Percentiles rank a stretch among this genome's conserved stretches.
These are phyloP conservation scores for Pseudomyrmex flavicornis DNA, from an alignment of 1,140 invertebrate genomes.

Conservation along the genomic window DNA sequence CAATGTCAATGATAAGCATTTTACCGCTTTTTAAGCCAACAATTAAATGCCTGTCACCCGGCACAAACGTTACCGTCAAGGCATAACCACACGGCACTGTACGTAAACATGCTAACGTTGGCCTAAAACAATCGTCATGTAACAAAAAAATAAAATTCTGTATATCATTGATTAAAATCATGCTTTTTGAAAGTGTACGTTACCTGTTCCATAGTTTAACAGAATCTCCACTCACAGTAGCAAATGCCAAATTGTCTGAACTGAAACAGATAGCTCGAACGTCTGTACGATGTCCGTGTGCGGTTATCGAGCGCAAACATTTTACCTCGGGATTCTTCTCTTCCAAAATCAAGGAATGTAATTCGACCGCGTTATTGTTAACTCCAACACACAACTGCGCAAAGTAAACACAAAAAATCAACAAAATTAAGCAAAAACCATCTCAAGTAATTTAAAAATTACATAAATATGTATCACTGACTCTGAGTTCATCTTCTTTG, in stretches of 20 bases:
- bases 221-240: constrained; percentile 93
- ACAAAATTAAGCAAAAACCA: neutral
- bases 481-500: constrained; percentile 88
- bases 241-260: constrained; percentile 94
- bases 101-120: constrained; percentile 92
- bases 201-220: constrained; percentile 98
- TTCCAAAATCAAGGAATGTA: constrained; percentile 87
- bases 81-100: constrained; percentile 91
- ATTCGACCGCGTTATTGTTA: constrained; percentile 89
- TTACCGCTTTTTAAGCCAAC: constrained; percentile 95
- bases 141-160: constrained; percentile 15
- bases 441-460: neutral
- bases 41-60: constrained; percentile 96
- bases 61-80: constrained; percentile 92
- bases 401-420: constrained; percentile 37
- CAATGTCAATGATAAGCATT: constrained; percentile 95
- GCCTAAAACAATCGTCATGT: constrained; percentile 83
- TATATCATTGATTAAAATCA: neutral
- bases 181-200: constrained; percentile 18
- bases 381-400: constrained; percentile 84
- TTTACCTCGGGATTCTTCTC: constrained; percentile 86
- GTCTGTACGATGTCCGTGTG: constrained; percentile 95
- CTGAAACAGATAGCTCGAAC: constrained; percentile 95
- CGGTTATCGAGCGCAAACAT: constrained; percentile 80
- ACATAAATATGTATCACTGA: constrained; percentile 77